A percentile compares a stretch with the other conserved stretches of the same genome.
Evolutionary conservation across 2,113 vertebrate species (phyloP).

Genomic region (Aplodontia rufa): DNA sequence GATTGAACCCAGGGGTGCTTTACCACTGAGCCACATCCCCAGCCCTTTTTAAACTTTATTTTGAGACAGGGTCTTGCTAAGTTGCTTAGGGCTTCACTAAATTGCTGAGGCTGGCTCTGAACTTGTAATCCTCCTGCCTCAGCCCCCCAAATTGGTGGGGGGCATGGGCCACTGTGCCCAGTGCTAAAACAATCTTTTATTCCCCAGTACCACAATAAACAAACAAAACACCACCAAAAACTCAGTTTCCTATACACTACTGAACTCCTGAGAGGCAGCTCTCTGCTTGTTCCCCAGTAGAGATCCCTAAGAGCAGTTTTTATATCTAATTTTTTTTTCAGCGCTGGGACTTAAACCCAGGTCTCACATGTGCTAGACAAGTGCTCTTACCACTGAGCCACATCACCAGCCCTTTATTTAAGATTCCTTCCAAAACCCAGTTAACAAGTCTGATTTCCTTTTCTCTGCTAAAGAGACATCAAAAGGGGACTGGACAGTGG

Average conservation of each 20-base stretch:
- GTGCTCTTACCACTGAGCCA: not conserved
- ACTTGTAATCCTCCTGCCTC: no score
- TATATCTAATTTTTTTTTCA: not conserved
- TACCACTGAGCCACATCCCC: no score
- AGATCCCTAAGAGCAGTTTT: not conserved
- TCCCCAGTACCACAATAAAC: not conserved
- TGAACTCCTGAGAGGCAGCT: not conserved
- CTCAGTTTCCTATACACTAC: not conserved
- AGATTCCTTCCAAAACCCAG: constrained; percentile 29
- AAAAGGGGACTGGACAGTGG: no score
- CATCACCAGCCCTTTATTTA: not conserved
- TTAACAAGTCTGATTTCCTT: not conserved
- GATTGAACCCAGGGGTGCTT: no score
- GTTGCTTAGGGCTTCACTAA: no score
- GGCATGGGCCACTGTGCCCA: no score
- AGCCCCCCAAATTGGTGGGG: no score
- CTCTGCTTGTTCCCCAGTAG: not conserved
- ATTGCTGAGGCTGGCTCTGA: no score
- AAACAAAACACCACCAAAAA: not conserved
- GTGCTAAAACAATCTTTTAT: not conserved
- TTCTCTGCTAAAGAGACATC: constrained; percentile 43
- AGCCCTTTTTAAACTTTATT: no score
- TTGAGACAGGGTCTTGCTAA: no score
- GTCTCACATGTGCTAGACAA: no score
- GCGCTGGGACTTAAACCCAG: not conserved